phyloP scores from a whole-genome alignment of 2,113 vertebrate species.

The Dasypus novemcinctus region DNA sequence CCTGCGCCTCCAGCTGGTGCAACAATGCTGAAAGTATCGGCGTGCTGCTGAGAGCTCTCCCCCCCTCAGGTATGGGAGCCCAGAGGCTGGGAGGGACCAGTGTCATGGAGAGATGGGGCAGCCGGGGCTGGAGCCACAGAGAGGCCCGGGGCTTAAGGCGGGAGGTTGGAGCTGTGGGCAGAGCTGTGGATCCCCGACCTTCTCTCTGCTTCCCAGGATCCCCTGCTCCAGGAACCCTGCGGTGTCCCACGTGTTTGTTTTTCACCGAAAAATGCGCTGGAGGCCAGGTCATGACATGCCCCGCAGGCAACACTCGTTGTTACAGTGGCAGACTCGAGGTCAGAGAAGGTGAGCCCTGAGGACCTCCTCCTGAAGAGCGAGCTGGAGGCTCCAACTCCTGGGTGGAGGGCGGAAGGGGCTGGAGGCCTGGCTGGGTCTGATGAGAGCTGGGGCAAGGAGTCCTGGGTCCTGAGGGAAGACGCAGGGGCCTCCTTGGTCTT shows the following conservation, averaged over 20 bases:
- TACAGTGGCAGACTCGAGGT: not conserved
- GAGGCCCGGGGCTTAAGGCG: not conserved
- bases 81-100: not conserved
- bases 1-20: slow-evolving; percentile 49
- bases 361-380: not conserved
- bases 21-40: not conserved
- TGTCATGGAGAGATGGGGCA: not conserved
- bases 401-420: not conserved
- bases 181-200: not conserved
- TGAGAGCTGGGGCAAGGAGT: not conserved
- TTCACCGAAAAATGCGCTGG: no score
- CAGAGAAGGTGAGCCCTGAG: not conserved
- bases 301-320: not conserved
- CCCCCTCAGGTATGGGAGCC: not conserved
- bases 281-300: rapidly evolving
- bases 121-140: not conserved
- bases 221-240: not conserved
- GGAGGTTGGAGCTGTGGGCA: not conserved
- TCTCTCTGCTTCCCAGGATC: not conserved
- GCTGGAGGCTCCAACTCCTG: not conserved
- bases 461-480: not conserved
- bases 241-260: slow-evolving; percentile 16
- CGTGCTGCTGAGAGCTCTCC: not conserved
- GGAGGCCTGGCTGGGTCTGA: not conserved
- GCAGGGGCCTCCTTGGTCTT: not conserved